A percentile compares a stretch with the other conserved stretches of the same genome.
Conservation (phyloP, 2,888 invertebrate genomes). For the Watsonalla cultraria region DNA sequence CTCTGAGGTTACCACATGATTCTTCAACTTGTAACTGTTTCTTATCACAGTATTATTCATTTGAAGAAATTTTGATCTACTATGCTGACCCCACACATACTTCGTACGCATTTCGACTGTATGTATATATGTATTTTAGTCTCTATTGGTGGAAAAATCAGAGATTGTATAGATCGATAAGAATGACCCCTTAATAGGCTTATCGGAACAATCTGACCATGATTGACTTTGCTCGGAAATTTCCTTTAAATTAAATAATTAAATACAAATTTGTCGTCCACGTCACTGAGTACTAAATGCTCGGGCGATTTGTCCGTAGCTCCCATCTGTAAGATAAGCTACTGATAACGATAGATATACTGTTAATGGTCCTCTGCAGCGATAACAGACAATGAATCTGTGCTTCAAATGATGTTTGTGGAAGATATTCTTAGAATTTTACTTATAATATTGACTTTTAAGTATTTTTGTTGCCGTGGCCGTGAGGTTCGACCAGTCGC, state of each 20-base stretch:
- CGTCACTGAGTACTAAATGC: constrained; percentile 36
- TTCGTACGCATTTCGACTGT: too few species aligned
- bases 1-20: too few species aligned
- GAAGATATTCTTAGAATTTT: constrained; percentile 8
- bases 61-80: too few species aligned
- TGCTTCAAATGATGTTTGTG: constrained; percentile 17
- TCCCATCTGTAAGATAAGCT: constrained; percentile 55
- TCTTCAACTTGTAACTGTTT: too few species aligned
- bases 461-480: background rate
- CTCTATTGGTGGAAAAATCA: too few species aligned
- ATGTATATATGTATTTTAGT: too few species aligned
- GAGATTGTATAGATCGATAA: too few species aligned
- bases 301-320: constrained; percentile 40
- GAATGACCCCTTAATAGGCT: background rate
- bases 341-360: constrained; percentile 50
- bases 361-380: constrained; percentile 56
- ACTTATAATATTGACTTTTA: background rate
- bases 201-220: too few species aligned
- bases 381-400: constrained; percentile 65
- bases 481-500: too few species aligned
- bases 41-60: too few species aligned
- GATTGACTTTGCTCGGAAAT: constrained; percentile 2
- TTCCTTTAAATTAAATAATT: constrained; percentile 29
- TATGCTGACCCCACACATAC: too few species aligned
- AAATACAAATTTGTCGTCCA: constrained; percentile 40